Base-by-base conservation (phyloP, 2,888 invertebrate species). In the Coelopa pilipes region DNA sequence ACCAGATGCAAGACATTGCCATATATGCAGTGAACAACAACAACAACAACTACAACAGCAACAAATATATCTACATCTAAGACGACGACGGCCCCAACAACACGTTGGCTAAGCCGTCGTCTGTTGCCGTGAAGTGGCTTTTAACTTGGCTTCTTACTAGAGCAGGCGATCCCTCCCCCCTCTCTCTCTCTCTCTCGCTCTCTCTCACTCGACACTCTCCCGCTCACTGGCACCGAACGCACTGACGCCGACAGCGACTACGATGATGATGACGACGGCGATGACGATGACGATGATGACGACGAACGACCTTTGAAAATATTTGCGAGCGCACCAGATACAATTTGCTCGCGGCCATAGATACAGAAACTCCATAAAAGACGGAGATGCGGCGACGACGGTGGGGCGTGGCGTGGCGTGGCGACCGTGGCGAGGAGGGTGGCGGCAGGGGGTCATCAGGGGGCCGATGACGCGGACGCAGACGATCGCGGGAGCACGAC, bases 281-380 rank as follows among this genome's bases (percentile, higher is more conserved):
- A 53, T n/a, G 53, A 53, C 53, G 53, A 53, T n/a, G 53, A 53
- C n/a, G 53, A 15, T 4, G 15, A n/a, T 4, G n/a, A 13, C 53
- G n/a, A 53, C 53, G 34, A 78, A 78, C 78, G 78, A 78, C 78
- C 78, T 78, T 78, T 78, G 74, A 75, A 76, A 78, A 78, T 78
- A 78, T 78, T 76, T 78, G 77, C 66, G 66, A 21, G 66, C 15
- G 50, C 66, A 66, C 34, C 34, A 34, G 34, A 34, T 34, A 34
- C 34, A 34, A 34, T 34, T 4, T 34, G 7, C 34, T 34, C 34
- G 34, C 34, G 34, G 34, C 34, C 34, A 34, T 34, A 34, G 34
- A 34, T 34, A 34, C 34, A 34, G 34, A 34, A 34, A 34, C 34
- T 34, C 34, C 34, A 34, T 34, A 34, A 34, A 34, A 34, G 34